Evolutionary conservation across 2,888 invertebrate genomes (phyloP).

Genomic region (Choristoneura rosaceana): DNA sequence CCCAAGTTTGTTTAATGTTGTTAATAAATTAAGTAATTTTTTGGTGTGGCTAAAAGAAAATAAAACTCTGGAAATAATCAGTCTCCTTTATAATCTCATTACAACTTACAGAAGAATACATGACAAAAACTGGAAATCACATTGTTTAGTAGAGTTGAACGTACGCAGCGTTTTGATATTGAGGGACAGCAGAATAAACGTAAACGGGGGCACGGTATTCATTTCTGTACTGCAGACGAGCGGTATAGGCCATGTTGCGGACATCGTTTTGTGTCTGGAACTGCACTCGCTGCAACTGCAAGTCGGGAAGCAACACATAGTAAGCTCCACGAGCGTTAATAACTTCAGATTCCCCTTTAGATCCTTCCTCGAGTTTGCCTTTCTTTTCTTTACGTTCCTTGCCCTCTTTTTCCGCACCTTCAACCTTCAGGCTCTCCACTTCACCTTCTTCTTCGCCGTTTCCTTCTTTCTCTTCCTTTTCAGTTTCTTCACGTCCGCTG

Average conservation of each 20-base stretch:
- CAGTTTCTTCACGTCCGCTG: constrained; percentile 41
- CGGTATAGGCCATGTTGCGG: constrained; percentile 87
- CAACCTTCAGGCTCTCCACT: constrained; percentile 43
- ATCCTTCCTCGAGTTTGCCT: constrained; percentile 60
- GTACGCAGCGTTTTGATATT: constrained; percentile 67
- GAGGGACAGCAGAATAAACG: constrained; percentile 82
- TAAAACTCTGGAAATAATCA: constrained; percentile 9
- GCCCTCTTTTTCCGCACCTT: constrained; percentile 44
- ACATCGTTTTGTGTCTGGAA: constrained; percentile 83
- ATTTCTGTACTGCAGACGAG: constrained; percentile 86
- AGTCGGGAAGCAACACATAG: constrained; percentile 87
- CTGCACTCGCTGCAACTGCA: constrained; percentile 87
- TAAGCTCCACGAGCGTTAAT: constrained; percentile 84
- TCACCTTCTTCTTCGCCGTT: constrained; percentile 32
- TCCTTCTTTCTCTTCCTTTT: constrained; percentile 25
- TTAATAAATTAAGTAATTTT: constrained; percentile 25
- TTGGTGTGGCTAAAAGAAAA: constrained; percentile 2
- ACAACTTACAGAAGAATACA: neutral
- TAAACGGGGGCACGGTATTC: constrained; percentile 87
- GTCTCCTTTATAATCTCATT: constrained; percentile 37
- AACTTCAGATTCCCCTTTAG: constrained; percentile 67
- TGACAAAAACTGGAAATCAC: neutral
- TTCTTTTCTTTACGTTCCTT: constrained; percentile 52
- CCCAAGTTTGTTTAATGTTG: constrained; percentile 25
- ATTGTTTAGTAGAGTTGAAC: constrained; percentile 61